phyloP scores from a whole-genome alignment of 1,140 invertebrate species.

The Sitobion miscanthi region DNA sequence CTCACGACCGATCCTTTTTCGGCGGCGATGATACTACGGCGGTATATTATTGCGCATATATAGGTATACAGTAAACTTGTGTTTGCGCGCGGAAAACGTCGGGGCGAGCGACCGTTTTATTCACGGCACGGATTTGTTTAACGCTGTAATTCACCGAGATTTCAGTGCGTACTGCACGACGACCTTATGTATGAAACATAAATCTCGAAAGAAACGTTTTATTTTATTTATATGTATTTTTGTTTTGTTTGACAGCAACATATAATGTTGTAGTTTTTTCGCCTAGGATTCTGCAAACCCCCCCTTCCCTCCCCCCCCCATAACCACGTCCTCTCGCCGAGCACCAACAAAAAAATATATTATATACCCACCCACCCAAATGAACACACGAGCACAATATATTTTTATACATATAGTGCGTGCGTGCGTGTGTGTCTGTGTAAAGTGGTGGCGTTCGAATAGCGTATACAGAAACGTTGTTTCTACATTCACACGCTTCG shows the following conservation, averaged over 20 bases:
- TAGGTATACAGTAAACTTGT: not conserved
- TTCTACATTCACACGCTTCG: not conserved
- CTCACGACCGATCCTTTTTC: not conserved
- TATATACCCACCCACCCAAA: constrained; percentile 14
- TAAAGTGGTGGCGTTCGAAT: not conserved
- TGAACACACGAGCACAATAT: not conserved
- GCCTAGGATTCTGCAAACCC: not conserved
- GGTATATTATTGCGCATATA: not conserved
- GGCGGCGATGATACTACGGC: not conserved
- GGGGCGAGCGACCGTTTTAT: constrained; percentile 8
- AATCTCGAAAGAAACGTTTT: constrained; percentile 29
- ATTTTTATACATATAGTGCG: not conserved
- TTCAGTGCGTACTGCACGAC: not conserved
- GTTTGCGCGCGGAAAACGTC: not conserved
- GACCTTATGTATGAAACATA: constrained; percentile 36
- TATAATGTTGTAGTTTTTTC: constrained; percentile 16
- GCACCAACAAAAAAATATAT: not conserved
- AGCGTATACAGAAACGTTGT: not conserved
- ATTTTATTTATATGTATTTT: constrained; percentile 35
- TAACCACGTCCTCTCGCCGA: no score
- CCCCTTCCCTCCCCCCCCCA: accelerated
- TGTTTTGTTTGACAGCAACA: constrained; percentile 4
- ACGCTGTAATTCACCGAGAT: constrained; percentile 38
- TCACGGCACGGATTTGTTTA: constrained; percentile 44
- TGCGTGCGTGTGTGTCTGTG: not conserved